A percentile compares a stretch with the other conserved stretches of the same genome.
phyloP scores from a whole-genome alignment of 1,140 invertebrate genomes.

The Nasonia giraulti region DNA sequence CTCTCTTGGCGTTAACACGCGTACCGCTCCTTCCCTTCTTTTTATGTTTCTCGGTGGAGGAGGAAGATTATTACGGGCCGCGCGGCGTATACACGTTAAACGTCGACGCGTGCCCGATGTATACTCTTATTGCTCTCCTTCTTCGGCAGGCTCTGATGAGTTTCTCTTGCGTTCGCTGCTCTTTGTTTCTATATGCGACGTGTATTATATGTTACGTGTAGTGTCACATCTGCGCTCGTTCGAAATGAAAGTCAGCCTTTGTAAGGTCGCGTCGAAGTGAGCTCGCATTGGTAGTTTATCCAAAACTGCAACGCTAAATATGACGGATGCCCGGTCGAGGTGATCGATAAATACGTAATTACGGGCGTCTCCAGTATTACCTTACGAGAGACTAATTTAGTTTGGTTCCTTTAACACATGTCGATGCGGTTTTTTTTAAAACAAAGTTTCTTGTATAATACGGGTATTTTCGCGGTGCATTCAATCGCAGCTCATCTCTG shows the following conservation, averaged over 20 bases:
- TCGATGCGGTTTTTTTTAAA: too few relatives aligned
- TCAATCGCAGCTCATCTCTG: too few relatives aligned
- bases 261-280: too few relatives aligned
- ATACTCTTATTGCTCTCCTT: background rate
- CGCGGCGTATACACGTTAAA: slow-evolving; percentile 20
- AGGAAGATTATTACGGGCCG: background rate
- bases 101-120: slow-evolving; percentile 40
- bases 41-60: background rate
- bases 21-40: slow-evolving; percentile 9
- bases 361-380: too few relatives aligned
- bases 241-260: background rate
- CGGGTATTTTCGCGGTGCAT: too few relatives aligned
- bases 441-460: too few relatives aligned
- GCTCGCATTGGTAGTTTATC: too few relatives aligned
- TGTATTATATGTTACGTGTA: too few relatives aligned
- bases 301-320: background rate
- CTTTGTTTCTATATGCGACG: background rate
- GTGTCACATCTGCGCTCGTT: background rate
- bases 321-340: too few relatives aligned
- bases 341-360: too few relatives aligned
- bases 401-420: too few relatives aligned
- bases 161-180: background rate
- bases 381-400: too few relatives aligned
- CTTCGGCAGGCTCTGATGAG: background rate
- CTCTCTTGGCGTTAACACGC: background rate